These are phyloP conservation scores for Gasterosteus nipponicus DNA, from an alignment of 2,113 vertebrate species.

Conservation along the genomic window DNA sequence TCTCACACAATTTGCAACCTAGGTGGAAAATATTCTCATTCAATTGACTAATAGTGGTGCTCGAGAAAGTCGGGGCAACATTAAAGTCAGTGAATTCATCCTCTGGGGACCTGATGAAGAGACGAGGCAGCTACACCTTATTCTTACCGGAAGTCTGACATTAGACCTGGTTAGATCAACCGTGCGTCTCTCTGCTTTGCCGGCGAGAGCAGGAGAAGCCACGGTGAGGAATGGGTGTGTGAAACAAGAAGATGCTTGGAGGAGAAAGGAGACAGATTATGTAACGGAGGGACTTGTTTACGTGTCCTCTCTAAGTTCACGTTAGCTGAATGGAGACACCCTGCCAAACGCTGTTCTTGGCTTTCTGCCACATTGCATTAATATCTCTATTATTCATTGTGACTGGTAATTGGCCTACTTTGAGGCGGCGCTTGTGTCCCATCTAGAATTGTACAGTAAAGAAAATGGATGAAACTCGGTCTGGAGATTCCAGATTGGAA, in stretches of 20 bases:
- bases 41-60: background rate
- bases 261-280: constrained; percentile 68
- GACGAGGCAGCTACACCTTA: constrained; percentile 24
- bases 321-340: constrained; percentile 78
- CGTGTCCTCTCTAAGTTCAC: constrained; percentile 75
- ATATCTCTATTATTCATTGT: constrained; percentile 74
- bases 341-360: constrained; percentile 68
- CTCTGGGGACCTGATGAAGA: constrained; percentile 12
- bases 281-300: constrained; percentile 77
- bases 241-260: constrained; percentile 54
- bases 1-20: background rate
- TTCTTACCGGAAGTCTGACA: no score
- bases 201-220: constrained; percentile 32
- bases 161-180: constrained; percentile 11
- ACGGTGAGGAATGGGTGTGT: constrained; percentile 31
- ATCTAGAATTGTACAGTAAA: constrained; percentile 58
- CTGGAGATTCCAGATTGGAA: background rate
- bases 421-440: constrained; percentile 53
- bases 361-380: constrained; percentile 80
- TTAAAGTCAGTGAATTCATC: background rate
- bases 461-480: constrained; percentile 15
- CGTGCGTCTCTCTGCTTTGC: constrained; percentile 11
- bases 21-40: background rate
- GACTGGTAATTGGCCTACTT: constrained; percentile 81
- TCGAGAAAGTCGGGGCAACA: background rate